Evolutionary conservation across 2,797 vertebrate genomes (phyloP).

Genomic region (Monodelphis domestica): DNA sequence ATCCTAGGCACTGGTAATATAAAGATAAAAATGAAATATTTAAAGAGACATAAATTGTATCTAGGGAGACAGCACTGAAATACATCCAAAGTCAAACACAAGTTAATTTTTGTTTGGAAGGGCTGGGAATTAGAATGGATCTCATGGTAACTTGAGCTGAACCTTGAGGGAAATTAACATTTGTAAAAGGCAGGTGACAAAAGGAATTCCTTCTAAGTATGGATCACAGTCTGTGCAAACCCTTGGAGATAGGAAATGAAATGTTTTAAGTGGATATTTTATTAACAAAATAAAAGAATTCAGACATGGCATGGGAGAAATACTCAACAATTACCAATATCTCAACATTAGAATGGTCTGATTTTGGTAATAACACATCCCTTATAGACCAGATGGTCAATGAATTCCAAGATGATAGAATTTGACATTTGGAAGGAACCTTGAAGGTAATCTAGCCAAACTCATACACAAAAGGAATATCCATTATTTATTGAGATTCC

Average conservation of each 20-base stretch:
- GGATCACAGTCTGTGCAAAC: not conserved
- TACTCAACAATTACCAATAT: not conserved
- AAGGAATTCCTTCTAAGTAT: not conserved
- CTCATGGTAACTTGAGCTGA: not conserved
- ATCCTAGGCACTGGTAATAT: not conserved
- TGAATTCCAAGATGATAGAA: not conserved
- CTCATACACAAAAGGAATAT: not conserved
- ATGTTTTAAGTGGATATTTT: not conserved
- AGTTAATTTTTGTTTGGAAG: not conserved
- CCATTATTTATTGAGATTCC: not conserved
- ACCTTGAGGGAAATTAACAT: not conserved
- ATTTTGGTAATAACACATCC: not conserved
- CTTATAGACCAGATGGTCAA: not conserved
- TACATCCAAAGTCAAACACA: not conserved
- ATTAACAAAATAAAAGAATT: not conserved
- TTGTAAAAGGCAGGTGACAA: not conserved
- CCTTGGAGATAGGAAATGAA: not conserved
- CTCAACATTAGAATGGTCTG: not conserved
- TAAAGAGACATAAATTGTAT: not conserved
- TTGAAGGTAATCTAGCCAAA: not conserved
- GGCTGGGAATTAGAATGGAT: not conserved
- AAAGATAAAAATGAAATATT: not conserved
- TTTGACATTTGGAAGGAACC: not conserved
- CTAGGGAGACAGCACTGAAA: not conserved
- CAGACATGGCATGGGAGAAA: not conserved